Evolutionary conservation across 2,888 invertebrate genomes (phyloP), one percentile per base, ranked within the genome.

Genomic region (Congeria kusceri): DNA sequence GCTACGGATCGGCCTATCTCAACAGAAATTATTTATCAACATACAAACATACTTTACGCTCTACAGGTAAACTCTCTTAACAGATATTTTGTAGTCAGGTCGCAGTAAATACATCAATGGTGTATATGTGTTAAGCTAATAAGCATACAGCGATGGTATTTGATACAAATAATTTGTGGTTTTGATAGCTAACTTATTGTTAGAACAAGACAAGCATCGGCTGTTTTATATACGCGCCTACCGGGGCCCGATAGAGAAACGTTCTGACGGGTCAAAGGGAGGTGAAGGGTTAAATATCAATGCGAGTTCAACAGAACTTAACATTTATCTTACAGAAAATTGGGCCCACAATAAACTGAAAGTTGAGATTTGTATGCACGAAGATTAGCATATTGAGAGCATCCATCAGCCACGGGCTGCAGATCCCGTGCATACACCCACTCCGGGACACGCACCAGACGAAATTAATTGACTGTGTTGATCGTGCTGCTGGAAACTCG

Each of bases 141-240:
- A 69, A 68, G 76, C 80, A 76, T 72, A 77, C 73, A 70, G 62
- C 39, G 73, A 73, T 65, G 72, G 73, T 69, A 80, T 76, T 80
- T 73, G 76, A 80, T 80, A 80, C 80, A 73, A 80, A 76, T 80
- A 80, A 80, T 76, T 76, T 64, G 65, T 66, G 66, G 76, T 20
- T 80, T 76, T 73, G 72, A 80, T 76, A 62, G 76, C 72, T 47
- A 59, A 61, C 67, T 70, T 59, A 67, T 75, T 75, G 75, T 62
- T 56, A 68, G 47, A 58, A 66, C 23, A 29, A n/a, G 59, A 27
- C n/a, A 59, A 7, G 27, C 25, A 59, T 28, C 71, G 63, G 61
- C 62, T 77, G 63, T 71, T 71, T 39, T 72, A 67, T 67, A 61
- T 77, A 77, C 71, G 67, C 77, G 62, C 53, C 29, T 56, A 32